phyloP scores from a whole-genome alignment of 2,113 vertebrate species.

The Perca schrenkii region DNA sequence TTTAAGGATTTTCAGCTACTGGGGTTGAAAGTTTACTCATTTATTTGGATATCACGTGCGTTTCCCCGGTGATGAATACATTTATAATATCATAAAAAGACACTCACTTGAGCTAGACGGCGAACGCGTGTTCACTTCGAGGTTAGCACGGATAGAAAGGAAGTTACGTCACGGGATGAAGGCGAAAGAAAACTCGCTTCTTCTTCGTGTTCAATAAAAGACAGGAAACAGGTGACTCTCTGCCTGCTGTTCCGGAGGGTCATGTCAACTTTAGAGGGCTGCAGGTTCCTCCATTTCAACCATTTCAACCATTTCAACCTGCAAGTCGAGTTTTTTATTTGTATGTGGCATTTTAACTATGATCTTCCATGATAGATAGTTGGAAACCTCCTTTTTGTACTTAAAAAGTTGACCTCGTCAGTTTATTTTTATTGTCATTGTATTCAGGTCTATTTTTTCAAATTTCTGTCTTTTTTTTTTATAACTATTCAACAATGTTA shows the following conservation, averaged over 20 bases:
- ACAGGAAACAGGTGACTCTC: accelerated
- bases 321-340: no score
- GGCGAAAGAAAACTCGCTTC: constrained; percentile 51
- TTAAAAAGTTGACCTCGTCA: background rate
- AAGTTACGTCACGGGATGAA: constrained; percentile 59
- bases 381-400: background rate
- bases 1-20: accelerated
- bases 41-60: accelerated
- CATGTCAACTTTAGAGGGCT: no score
- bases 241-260: constrained; percentile 22
- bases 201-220: constrained; percentile 37
- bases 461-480: background rate
- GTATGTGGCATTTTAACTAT: background rate
- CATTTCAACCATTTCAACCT: background rate
- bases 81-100: constrained; percentile 6
- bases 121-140: constrained; percentile 75
- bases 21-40: accelerated
- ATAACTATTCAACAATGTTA: background rate
- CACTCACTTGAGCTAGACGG: constrained; percentile 80
- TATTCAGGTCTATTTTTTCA: background rate
- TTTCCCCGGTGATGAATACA: accelerated
- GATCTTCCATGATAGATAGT: background rate
- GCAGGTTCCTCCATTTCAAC: background rate
- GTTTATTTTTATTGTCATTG: background rate
- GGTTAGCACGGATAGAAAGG: constrained; percentile 79